A percentile compares a stretch with the other conserved stretches of the same genome.
Evolutionary conservation across 1,140 invertebrate genomes (phyloP).

Genomic region (Drosophila orena): DNA sequence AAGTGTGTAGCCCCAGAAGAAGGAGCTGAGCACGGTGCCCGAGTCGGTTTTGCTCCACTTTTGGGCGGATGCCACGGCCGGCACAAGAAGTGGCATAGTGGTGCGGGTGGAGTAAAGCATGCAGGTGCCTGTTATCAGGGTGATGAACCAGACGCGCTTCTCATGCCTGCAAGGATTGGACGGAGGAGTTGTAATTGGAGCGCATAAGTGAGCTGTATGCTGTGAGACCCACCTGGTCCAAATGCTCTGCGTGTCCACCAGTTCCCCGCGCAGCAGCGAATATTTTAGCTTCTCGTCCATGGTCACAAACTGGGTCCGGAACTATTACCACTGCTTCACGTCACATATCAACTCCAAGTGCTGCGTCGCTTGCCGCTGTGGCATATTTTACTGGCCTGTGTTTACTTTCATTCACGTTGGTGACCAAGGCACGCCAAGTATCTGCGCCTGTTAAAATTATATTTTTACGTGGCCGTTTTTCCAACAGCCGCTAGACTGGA

Average conservation of each 20-base stretch:
- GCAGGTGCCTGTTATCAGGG: slow-evolving; percentile 88
- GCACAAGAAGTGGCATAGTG: slow-evolving; percentile 89
- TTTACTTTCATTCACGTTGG: slow-evolving; percentile 36
- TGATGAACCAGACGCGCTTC: slow-evolving; percentile 87
- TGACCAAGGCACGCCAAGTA: neutral
- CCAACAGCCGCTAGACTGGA: slow-evolving; percentile 11
- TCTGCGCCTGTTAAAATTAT: slow-evolving; percentile 15
- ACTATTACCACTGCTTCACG: slow-evolving; percentile 25
- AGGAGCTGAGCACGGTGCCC: slow-evolving; percentile 90
- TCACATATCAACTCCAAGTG: slow-evolving; percentile 31
- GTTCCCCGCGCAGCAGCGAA: slow-evolving; percentile 78
- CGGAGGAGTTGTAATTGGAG: neutral
- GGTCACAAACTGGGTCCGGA: slow-evolving; percentile 12
- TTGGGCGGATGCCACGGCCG: slow-evolving; percentile 88
- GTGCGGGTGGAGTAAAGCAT: slow-evolving; percentile 89
- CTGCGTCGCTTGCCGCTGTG: slow-evolving; percentile 36
- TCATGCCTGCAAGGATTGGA: slow-evolving; percentile 84
- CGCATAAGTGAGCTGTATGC: neutral
- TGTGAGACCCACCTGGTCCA: slow-evolving; percentile 71
- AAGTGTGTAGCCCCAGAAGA: slow-evolving; percentile 92
- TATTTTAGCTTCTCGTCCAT: slow-evolving; percentile 85
- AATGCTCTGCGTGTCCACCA: slow-evolving; percentile 78
- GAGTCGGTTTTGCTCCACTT: slow-evolving; percentile 90
- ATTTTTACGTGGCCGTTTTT: slow-evolving; percentile 66
- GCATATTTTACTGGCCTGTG: slow-evolving; percentile 41